phyloP scores from a whole-genome alignment of 2,113 vertebrate genomes.

The Oenanthe oenanthe region DNA sequence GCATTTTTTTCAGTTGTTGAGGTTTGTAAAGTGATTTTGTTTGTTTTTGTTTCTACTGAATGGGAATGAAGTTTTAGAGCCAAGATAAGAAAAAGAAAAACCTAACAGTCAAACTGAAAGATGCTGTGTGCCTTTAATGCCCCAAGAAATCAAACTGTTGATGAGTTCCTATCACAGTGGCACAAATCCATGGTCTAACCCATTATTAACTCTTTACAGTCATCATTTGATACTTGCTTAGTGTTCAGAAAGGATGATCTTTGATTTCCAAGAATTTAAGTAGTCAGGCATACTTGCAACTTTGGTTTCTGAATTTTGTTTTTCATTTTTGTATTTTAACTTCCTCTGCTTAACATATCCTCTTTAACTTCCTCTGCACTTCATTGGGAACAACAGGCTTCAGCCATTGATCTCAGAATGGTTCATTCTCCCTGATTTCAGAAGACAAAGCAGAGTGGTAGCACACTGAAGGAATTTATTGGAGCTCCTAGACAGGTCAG shows the following conservation, averaged over 20 bases:
- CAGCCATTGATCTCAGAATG: background rate
- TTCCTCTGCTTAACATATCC: background rate
- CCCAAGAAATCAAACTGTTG: background rate
- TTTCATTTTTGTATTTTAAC: background rate
- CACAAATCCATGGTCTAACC: background rate
- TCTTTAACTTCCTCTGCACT: background rate
- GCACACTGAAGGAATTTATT: background rate
- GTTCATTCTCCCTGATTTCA: accelerated
- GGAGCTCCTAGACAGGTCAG: background rate
- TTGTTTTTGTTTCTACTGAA: background rate
- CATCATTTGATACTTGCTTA: background rate
- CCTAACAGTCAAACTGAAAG: background rate
- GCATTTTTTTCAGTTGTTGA: background rate
- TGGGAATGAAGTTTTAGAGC: background rate
- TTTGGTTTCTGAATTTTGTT: background rate
- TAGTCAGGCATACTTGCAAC: background rate
- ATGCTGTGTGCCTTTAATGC: background rate
- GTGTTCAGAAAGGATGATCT: background rate
- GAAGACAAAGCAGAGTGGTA: background rate
- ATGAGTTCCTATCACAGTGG: background rate
- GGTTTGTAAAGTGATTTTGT: background rate
- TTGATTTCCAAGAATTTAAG: background rate
- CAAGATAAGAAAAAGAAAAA: background rate
- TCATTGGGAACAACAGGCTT: background rate
- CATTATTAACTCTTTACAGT: background rate